These are phyloP conservation scores for Gobiocypris rarus DNA, from an alignment of 2,113 vertebrate genomes.

Conservation along the genomic window DNA sequence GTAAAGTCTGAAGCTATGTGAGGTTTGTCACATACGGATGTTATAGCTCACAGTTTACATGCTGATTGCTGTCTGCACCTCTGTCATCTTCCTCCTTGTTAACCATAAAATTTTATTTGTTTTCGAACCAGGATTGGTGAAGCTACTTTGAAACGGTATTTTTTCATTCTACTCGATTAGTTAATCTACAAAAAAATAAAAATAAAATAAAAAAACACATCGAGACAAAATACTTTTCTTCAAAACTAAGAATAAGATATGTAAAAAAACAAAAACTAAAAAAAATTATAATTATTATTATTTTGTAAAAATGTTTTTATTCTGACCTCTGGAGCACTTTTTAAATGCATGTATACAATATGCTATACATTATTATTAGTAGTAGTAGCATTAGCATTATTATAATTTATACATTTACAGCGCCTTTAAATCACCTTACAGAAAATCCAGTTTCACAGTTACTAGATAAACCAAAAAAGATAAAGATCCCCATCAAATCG, in stretches of 20 bases:
- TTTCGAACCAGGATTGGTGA: background rate
- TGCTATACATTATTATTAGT: background rate
- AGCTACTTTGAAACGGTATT: too few relatives aligned
- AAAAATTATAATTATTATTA: background rate
- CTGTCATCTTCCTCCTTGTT: background rate
- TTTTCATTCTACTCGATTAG: too few relatives aligned
- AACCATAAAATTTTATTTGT: background rate
- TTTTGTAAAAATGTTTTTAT: too few relatives aligned
- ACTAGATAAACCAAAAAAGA: background rate
- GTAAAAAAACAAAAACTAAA: too few relatives aligned
- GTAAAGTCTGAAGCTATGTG: conserved; percentile 1
- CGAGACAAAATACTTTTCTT: too few relatives aligned
- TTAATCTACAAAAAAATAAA: too few relatives aligned
- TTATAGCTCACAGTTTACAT: conserved; percentile 7
- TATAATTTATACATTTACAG: background rate
- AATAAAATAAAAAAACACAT: too few relatives aligned
- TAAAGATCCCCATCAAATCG: background rate
- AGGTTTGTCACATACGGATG: conserved; percentile 20
- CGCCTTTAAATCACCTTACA: background rate
- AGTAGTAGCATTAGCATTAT: too few relatives aligned
- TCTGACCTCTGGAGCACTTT: background rate
- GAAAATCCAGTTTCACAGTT: background rate
- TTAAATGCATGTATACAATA: background rate
- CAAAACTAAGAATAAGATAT: too few relatives aligned
- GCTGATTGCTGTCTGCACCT: background rate